A percentile compares a stretch with the other conserved stretches of the same genome.
phyloP scores from a whole-genome alignment of 2,797 vertebrate genomes.

The Phrynocephalus guinanensis region DNA sequence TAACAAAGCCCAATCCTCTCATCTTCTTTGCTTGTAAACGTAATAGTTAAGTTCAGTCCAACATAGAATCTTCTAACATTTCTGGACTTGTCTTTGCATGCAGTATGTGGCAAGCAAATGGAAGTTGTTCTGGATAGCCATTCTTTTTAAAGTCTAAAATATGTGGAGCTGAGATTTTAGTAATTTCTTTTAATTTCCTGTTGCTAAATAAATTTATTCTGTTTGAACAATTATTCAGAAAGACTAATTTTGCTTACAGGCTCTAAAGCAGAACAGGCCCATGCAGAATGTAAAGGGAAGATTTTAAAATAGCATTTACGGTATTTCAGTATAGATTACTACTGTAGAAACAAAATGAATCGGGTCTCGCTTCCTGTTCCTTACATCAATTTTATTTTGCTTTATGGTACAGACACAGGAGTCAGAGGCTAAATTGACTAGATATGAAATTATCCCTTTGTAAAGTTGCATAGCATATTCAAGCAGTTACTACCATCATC shows the following conservation, averaged over 20 bases:
- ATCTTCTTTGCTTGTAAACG: constrained; percentile 53
- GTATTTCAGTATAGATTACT: too few species aligned
- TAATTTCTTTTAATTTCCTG: background rate
- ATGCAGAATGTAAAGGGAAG: background rate
- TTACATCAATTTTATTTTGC: background rate
- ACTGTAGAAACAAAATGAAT: background rate
- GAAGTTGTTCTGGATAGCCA: constrained; percentile 14
- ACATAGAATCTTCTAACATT: constrained; percentile 59
- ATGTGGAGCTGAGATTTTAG: background rate
- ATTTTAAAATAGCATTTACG: background rate
- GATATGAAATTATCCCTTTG: background rate
- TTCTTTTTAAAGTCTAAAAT: background rate
- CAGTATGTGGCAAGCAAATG: constrained; percentile 37
- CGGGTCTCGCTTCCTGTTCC: background rate
- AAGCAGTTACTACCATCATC: constrained; percentile 24
- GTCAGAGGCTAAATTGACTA: background rate
- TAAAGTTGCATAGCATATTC: constrained; percentile 52
- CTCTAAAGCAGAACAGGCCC: background rate
- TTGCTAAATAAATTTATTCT: too few species aligned
- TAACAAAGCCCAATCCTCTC: constrained; percentile 39
- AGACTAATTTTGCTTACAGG: background rate
- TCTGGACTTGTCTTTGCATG: constrained; percentile 47
- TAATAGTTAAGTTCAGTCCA: constrained; percentile 37
- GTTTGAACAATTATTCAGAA: too few species aligned
- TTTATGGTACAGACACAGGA: background rate